These are phyloP conservation scores for Calyptommatus sinebrachiatus DNA, from an alignment of 2,113 vertebrate genomes.

Conservation along the genomic window DNA sequence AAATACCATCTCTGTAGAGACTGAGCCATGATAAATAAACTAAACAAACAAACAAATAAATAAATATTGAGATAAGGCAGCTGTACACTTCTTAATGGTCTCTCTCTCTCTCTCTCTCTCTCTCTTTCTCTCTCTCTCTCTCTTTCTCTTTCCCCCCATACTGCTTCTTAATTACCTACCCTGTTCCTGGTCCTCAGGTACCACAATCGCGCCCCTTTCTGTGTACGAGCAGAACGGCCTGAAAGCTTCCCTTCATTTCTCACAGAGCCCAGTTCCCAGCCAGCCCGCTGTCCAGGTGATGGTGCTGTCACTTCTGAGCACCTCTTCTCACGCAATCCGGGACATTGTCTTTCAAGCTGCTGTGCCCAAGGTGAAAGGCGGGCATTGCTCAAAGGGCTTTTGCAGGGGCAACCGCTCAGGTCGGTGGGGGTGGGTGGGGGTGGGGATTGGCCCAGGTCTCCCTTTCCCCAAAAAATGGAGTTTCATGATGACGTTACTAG, in stretches of 20 bases:
- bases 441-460: neutral
- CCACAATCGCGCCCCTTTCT: conserved; percentile 69
- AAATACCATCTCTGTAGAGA: no score
- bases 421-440: neutral
- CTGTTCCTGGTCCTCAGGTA: conserved; percentile 65
- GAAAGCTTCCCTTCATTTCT: conserved; percentile 83
- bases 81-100: neutral
- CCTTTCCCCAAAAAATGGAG: neutral
- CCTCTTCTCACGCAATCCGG: conserved; percentile 73
- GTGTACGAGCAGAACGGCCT: conserved; percentile 77
- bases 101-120: no score
- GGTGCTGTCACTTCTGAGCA: conserved; percentile 84
- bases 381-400: neutral
- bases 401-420: no score
- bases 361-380: conserved; percentile 81
- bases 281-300: conserved; percentile 76
- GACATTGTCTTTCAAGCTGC: conserved; percentile 82
- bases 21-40: no score
- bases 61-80: neutral
- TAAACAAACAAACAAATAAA: no score
- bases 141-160: no score
- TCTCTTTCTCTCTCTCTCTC: no score
- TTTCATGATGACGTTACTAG: no score
- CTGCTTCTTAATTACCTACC: no score
- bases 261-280: conserved; percentile 65